Evolutionary conservation across 2,113 vertebrate species (phyloP), one percentile per base, ranked within the genome.

Genomic region (Myrmecobius fasciatus): DNA sequence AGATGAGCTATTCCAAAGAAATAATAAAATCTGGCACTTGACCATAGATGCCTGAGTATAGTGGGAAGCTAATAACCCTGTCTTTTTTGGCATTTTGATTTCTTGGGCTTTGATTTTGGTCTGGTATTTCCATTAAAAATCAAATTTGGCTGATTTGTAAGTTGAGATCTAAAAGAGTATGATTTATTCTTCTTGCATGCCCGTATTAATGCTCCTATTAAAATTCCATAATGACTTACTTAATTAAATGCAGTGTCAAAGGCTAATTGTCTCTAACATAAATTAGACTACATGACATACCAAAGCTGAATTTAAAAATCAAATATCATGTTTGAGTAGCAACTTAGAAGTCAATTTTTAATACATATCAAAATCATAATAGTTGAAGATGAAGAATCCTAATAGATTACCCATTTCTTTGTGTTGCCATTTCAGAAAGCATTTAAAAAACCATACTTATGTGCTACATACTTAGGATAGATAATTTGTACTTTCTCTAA

Each of bases 121-220:
- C 90, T 98, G 96, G 96, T 95, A 96, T 97, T 96, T 95, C 95
- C 53, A 92, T 97, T 97, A 97, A 97, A 97, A 96, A 95, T 97
- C 95, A 97, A 95, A 97, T 97, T 97, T 97, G 97, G 96, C 91
- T 95, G 95, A 97, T 97, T 96, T 95, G 54, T 97, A 97, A 96
- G 93, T 96, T 97, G 92, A 97, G 96, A 94, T 97, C 95, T 96
- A 92, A 67, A 91, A 96, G 94, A 93, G 96, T 93, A 94, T 91
- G 93, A 93, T 92, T 96, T 94, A 75, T 97, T 96, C 89, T 90
- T 92, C 53, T 94, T 96, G 92, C 60, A 93, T 0, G 91, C 94
- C 91, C 94, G 92, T 75, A 83, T 92, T 95, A 95, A 96, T 96
- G 92, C 89, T 91, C 91, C 93, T 94, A 91, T 97, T 97, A 97